Evolutionary conservation across 2,797 vertebrate genomes (phyloP).

Genomic region (Pipistrellus kuhlii): DNA sequence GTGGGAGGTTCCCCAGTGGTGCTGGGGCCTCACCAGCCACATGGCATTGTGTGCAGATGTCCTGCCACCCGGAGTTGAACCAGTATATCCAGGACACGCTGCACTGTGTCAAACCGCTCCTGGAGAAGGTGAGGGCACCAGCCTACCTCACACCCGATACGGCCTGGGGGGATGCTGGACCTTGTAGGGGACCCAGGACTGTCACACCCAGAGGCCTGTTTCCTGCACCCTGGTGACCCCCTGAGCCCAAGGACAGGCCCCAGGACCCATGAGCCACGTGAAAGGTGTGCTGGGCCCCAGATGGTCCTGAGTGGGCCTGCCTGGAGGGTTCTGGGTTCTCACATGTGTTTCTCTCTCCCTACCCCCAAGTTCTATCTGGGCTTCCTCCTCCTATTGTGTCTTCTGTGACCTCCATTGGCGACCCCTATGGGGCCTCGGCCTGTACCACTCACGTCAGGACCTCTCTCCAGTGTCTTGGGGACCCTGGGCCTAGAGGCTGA

Average conservation of each 20-base stretch:
- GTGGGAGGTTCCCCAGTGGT: not conserved
- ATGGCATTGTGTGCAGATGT: conserved; percentile 91
- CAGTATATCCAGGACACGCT: conserved; percentile 98
- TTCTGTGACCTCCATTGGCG: rapidly evolving
- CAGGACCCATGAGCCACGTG: not conserved
- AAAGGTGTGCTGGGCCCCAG: not conserved
- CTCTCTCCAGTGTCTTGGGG: not conserved
- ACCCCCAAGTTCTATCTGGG: not conserved
- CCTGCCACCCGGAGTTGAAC: conserved; percentile 97
- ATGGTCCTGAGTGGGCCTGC: not conserved
- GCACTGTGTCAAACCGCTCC: conserved; percentile 96
- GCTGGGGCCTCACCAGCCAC: not conserved
- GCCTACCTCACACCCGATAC: not conserved
- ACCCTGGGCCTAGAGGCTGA: not conserved
- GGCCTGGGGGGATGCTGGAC: not conserved
- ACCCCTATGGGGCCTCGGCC: not conserved
- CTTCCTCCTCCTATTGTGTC: not conserved
- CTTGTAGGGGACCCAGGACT: not conserved
- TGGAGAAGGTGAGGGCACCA: conserved; percentile 93
- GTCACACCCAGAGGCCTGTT: not conserved
- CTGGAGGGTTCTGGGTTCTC: not conserved
- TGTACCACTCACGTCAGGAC: not conserved
- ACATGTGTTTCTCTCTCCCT: not conserved
- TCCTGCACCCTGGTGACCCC: not conserved
- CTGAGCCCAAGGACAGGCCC: not conserved